Evolutionary conservation across 2,888 invertebrate species (phyloP).

Genomic region (Caenorhabditis sp.): DNA sequence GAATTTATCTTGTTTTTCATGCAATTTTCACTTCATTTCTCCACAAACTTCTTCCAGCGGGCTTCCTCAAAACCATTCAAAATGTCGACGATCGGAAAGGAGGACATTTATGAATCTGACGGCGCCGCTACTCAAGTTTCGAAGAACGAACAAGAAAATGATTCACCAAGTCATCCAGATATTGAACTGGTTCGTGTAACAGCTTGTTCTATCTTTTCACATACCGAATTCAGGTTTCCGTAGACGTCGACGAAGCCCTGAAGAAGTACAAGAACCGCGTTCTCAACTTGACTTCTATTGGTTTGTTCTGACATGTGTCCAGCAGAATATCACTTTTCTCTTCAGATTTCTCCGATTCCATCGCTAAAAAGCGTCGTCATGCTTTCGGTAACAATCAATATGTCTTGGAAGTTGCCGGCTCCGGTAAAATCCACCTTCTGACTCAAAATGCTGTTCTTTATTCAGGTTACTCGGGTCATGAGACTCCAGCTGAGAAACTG

Average conservation of each 20-base stretch:
- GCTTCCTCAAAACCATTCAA: too few species aligned
- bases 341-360: slow-evolving; percentile 75
- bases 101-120: slow-evolving; percentile 74
- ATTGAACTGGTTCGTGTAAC: slow-evolving; percentile 72
- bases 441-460: too few species aligned
- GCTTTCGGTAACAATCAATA: slow-evolving; percentile 72
- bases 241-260: slow-evolving; percentile 73
- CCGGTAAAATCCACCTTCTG: slow-evolving; percentile 23
- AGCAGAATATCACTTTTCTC: background rate
- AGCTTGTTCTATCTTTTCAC: too few species aligned
- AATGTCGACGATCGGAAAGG: slow-evolving; percentile 78
- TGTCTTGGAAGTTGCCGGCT: slow-evolving; percentile 72
- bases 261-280: slow-evolving; percentile 70
- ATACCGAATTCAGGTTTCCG: slow-evolving; percentile 63
- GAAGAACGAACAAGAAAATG: slow-evolving; percentile 50
- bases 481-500: slow-evolving; percentile 72
- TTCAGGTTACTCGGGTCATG: slow-evolving; percentile 56
- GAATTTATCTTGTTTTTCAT: background rate
- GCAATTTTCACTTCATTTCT: too few species aligned
- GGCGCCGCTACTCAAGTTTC: slow-evolving; percentile 58
- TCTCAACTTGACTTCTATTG: slow-evolving; percentile 67
- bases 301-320: slow-evolving; percentile 49
- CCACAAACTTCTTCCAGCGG: too few species aligned
- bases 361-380: slow-evolving; percentile 67
- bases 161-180: slow-evolving; percentile 66